Percentiles rank a stretch among this genome's conserved stretches.
Conservation (phyloP, 2,113 vertebrate genomes). For the Delphinapterus leucas region DNA sequence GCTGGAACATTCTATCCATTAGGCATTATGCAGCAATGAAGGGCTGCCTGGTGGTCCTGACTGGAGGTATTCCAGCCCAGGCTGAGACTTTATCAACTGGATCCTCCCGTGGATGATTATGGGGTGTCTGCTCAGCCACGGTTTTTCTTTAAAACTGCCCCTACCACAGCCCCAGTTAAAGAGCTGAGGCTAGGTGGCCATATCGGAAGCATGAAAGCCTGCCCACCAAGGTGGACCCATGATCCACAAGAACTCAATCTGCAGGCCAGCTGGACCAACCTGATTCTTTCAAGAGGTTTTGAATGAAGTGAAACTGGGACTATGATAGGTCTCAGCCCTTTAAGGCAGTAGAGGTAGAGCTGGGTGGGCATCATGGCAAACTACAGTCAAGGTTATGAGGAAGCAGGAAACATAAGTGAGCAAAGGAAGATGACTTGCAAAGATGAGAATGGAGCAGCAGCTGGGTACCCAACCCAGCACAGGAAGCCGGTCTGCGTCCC, state of each 20-base stretch:
- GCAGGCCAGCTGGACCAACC: not conserved
- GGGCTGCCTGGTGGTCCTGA: not conserved
- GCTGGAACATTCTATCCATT: not conserved
- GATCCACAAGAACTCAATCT: not conserved
- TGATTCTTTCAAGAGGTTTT: not conserved
- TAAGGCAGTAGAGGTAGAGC: not conserved
- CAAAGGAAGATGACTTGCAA: not conserved
- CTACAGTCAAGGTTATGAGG: not conserved
- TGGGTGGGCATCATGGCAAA: not conserved
- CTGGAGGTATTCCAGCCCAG: not conserved
- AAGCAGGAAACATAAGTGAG: not conserved
- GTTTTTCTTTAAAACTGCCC: not conserved
- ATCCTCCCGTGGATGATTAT: not conserved
- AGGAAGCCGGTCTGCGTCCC: not conserved
- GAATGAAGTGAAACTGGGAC: not conserved
- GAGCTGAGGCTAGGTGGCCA: not conserved
- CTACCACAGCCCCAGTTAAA: not conserved
- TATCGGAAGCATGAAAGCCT: not conserved
- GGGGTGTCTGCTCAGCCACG: not conserved
- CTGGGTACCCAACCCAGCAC: not conserved
- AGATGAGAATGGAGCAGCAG: too few species aligned
- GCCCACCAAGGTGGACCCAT: not conserved
- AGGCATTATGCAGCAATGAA: not conserved
- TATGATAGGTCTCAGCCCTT: not conserved
- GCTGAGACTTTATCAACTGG: not conserved